Conservation (phyloP, 1,140 invertebrate genomes). For the Drosophila jambulina region DNA sequence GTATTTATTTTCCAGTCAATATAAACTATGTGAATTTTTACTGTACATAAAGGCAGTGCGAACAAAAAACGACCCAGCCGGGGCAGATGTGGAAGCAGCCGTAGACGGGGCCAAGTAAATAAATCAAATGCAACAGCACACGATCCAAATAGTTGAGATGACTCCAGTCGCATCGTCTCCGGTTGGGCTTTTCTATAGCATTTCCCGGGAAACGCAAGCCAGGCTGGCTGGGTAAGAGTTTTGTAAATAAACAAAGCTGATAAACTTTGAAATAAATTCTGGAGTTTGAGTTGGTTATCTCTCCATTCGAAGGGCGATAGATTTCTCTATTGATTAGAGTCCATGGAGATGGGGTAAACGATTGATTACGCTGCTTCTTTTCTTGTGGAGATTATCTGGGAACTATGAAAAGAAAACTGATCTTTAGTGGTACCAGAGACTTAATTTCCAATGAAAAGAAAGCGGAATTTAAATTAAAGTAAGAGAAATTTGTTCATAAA, state of each 20-base stretch:
- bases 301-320: conserved; percentile 22
- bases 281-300: conserved; percentile 34
- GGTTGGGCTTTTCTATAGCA: conserved; percentile 33
- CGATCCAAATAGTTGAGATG: conserved; percentile 41
- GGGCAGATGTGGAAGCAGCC: conserved; percentile 20
- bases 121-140: conserved; percentile 69
- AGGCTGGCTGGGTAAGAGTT: conserved; percentile 37
- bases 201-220: conserved; percentile 61
- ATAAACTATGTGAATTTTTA: conserved; percentile 82
- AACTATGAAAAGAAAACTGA: not conserved
- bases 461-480: not conserved
- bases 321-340: conserved; percentile 47
- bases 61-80: conserved; percentile 45
- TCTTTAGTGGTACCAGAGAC: not conserved
- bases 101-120: conserved; percentile 67
- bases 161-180: conserved; percentile 31
- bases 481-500: not conserved
- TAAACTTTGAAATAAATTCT: conserved; percentile 39
- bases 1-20: conserved; percentile 84
- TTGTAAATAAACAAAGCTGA: conserved; percentile 64
- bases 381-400: conserved; percentile 1
- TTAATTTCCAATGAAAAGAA: not conserved
- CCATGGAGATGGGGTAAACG: conserved; percentile 9
- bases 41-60: conserved; percentile 69
- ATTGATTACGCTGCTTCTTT: conserved; percentile 14